phyloP scores from a whole-genome alignment of 1,140 invertebrate genomes.

The Pogonomyrmex californicus region DNA sequence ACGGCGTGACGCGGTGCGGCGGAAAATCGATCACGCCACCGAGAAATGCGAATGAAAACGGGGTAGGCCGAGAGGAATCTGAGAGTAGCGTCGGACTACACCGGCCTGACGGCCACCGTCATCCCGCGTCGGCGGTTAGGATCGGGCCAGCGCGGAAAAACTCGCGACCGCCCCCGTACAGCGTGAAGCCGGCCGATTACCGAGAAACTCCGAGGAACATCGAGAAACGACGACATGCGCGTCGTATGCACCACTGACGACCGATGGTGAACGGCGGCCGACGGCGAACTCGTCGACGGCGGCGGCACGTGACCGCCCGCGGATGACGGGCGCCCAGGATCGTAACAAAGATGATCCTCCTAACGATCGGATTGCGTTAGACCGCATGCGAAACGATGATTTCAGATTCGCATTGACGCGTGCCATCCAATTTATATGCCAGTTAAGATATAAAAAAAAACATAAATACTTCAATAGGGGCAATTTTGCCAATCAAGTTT shows the following conservation, averaged over 20 bases:
- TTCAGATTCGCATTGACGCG: background rate
- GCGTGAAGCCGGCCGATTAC: conserved; percentile 14
- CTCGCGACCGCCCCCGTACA: background rate
- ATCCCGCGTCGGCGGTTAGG: background rate
- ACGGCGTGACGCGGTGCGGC: background rate
- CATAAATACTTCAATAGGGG: too few relatives aligned
- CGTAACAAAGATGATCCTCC: background rate
- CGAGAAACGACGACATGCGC: background rate
- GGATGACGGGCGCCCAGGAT: background rate
- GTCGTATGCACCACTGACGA: background rate
- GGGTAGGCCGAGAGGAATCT: too few relatives aligned
- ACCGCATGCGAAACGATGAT: background rate
- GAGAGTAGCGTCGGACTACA: too few relatives aligned
- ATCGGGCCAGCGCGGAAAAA: background rate
- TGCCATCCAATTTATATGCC: background rate
- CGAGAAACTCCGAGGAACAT: background rate
- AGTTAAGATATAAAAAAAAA: too few relatives aligned
- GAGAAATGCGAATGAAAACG: background rate
- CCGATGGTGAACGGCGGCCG: background rate
- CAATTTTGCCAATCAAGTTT: too few relatives aligned
- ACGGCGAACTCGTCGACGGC: background rate
- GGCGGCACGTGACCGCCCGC: conserved; percentile 3
- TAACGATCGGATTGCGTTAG: background rate
- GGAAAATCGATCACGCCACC: conserved; percentile 22
- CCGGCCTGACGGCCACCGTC: too few relatives aligned